A percentile compares a stretch with the other conserved stretches of the same genome.
Conservation (phyloP, 2,113 vertebrate genomes). For the Procapra przewalskii region DNA sequence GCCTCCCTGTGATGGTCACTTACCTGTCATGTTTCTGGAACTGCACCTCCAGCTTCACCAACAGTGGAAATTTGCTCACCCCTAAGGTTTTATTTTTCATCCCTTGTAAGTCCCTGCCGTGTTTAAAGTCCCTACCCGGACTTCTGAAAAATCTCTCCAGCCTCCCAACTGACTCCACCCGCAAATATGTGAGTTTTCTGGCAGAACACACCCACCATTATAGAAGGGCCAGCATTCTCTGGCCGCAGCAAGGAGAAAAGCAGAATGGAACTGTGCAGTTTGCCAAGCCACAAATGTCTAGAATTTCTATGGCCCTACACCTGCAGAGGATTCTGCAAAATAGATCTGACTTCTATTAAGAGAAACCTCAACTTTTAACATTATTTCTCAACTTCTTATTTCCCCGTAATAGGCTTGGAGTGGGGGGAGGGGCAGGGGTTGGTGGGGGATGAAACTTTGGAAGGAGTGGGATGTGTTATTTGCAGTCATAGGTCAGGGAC, state of each 20-base stretch:
- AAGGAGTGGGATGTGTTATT: neutral
- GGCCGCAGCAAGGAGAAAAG: constrained; percentile 66
- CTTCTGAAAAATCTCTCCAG: constrained; percentile 69
- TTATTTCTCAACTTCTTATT: constrained; percentile 32
- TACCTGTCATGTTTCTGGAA: neutral
- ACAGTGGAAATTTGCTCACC: constrained; percentile 66
- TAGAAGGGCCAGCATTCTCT: constrained; percentile 42
- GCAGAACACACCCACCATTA: constrained; percentile 57
- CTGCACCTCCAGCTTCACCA: neutral
- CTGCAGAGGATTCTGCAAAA: constrained; percentile 44
- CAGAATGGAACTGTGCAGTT: neutral
- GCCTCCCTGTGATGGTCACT: neutral
- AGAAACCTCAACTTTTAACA: constrained; percentile 4
- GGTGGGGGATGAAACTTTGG: neutral
- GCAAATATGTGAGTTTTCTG: constrained; percentile 72
- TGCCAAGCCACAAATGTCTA: constrained; percentile 20
- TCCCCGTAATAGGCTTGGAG: neutral
- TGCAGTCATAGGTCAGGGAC: neutral
- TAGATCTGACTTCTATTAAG: constrained; percentile 29
- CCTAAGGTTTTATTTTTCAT: constrained; percentile 15
- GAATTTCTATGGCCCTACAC: constrained; percentile 44
- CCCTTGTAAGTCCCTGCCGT: constrained; percentile 56
- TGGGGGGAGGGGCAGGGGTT: neutral
- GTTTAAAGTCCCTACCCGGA: constrained; percentile 63
- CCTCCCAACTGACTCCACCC: constrained; percentile 30